Percentiles rank a stretch among this genome's conserved stretches.
phyloP scores from a whole-genome alignment of 2,113 vertebrate genomes.

The Oceanodroma tethys region DNA sequence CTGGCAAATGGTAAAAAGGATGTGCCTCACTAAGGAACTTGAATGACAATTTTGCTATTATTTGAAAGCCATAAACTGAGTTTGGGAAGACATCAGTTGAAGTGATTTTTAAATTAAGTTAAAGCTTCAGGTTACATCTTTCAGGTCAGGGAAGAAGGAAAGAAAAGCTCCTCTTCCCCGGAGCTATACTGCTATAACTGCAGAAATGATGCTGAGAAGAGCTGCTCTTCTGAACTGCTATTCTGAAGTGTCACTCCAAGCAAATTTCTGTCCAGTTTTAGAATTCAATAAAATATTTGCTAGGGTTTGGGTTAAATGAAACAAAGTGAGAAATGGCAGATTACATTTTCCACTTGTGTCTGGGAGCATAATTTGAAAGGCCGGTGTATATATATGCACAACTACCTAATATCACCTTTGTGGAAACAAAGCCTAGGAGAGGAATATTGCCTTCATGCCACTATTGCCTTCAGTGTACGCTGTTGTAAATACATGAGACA shows the following conservation, averaged over 20 bases:
- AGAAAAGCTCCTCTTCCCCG: neutral
- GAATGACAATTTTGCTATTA: neutral
- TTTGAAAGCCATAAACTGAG: neutral
- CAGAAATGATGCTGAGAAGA: neutral
- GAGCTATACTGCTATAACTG: neutral
- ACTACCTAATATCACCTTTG: neutral
- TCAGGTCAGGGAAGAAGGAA: neutral
- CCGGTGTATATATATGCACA: neutral
- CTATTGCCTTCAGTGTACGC: neutral
- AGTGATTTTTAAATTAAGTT: neutral
- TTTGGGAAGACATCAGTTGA: neutral
- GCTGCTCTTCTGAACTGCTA: neutral
- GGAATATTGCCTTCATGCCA: neutral
- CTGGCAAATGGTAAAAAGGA: neutral
- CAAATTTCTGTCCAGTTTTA: neutral
- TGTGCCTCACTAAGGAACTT: neutral
- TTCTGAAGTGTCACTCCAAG: neutral
- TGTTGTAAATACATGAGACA: neutral
- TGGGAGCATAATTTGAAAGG: neutral
- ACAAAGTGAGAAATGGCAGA: neutral
- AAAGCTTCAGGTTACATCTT: neutral
- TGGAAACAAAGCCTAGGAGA: neutral
- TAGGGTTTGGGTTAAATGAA: neutral
- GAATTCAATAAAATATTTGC: neutral
- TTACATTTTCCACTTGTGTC: neutral